Evolutionary conservation across 1,140 invertebrate genomes (phyloP), one percentile per base, ranked within the genome.

Genomic region (Phymorhynchus buccinoides): DNA sequence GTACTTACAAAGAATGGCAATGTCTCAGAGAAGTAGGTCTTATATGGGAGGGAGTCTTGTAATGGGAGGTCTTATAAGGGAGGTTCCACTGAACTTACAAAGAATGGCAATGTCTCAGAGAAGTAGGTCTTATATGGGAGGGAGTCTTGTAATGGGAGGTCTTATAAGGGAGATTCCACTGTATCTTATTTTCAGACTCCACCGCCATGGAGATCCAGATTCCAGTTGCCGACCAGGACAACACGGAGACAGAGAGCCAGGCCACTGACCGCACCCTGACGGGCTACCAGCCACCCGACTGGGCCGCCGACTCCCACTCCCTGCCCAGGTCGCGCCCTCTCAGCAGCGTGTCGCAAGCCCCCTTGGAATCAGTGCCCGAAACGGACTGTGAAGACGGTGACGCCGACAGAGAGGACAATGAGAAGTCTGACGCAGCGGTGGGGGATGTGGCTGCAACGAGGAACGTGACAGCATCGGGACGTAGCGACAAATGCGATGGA

Each of bases 201-300:
- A 42, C 22, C 41, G 22, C 37, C 41, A 79, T 79, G 77, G 77
- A 79, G 42, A 79, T 79, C 22, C 42, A 79, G 37, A 79, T 79
- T 52, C 77, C 77, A 27, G 22, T 32, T 7, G 77, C 77, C 32
- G 77, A 56, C 22, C 77, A 79, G 42, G 77, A 79, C 77, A 52
- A 27, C 0, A 44, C 32, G 14, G 18, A 42, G 12, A n/a, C n/a
- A n/a, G 77, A 79, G 1, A 39, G 77, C 14, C 77, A 52, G 42
- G 18, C 27, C 9, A 79, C 77, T 7, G 44, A 56, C 32, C 42
- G 77, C 9, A 52, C 77, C 30, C 4, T 48, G 44, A 9, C 44
- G 18, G 44, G 7, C 44, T n/a, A n/a, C n/a, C n/a, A n/a, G n/a
- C n/a, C n/a, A n/a, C n/a, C n/a, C n/a, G n/a, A n/a, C n/a, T n/a